A percentile compares a stretch with the other conserved stretches of the same genome.
Conservation (phyloP, 2,888 invertebrate genomes). For the Anthoptus insignis region DNA sequence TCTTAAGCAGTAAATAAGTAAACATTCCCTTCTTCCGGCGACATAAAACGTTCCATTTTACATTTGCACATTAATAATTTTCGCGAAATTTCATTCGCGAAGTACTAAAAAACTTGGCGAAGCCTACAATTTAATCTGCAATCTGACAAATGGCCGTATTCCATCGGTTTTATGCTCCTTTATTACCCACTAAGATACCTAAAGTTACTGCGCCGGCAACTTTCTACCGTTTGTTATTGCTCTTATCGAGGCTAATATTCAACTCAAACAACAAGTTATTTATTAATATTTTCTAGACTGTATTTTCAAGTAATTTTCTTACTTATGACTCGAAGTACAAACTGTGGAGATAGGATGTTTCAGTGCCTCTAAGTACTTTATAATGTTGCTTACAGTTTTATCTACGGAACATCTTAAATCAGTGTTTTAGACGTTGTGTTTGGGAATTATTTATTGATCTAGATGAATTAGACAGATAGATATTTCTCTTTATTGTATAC, state of each 20-base stretch:
- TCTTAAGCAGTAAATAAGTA: too few relatives aligned
- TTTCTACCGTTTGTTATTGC: slow-evolving; percentile 33
- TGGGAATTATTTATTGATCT: too few relatives aligned
- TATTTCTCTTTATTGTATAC: too few relatives aligned
- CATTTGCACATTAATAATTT: slow-evolving; percentile 2
- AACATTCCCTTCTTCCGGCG: neutral
- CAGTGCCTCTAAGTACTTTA: neutral
- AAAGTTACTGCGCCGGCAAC: slow-evolving; percentile 26
- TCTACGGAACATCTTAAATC: neutral
- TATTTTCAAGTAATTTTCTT: slow-evolving; percentile 27
- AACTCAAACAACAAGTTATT: slow-evolving; percentile 33
- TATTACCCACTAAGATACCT: slow-evolving; percentile 35
- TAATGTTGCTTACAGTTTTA: slow-evolving; percentile 59
- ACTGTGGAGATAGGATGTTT: slow-evolving; percentile 5
- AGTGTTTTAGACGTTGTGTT: neutral
- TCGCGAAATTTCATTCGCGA: slow-evolving; percentile 3
- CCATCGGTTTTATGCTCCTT: slow-evolving; percentile 38
- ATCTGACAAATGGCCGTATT: slow-evolving; percentile 37
- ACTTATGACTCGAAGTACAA: slow-evolving; percentile 15
- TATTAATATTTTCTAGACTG: slow-evolving; percentile 29
- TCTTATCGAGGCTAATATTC: slow-evolving; percentile 36
- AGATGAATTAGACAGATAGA: too few relatives aligned
- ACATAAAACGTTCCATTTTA: neutral
- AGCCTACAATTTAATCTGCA: slow-evolving; percentile 32
- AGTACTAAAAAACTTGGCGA: slow-evolving; percentile 16